Evolutionary conservation across 1,140 invertebrate species (phyloP), one percentile per base, ranked within the genome.

Genomic region (Temnothorax longispinosus): DNA sequence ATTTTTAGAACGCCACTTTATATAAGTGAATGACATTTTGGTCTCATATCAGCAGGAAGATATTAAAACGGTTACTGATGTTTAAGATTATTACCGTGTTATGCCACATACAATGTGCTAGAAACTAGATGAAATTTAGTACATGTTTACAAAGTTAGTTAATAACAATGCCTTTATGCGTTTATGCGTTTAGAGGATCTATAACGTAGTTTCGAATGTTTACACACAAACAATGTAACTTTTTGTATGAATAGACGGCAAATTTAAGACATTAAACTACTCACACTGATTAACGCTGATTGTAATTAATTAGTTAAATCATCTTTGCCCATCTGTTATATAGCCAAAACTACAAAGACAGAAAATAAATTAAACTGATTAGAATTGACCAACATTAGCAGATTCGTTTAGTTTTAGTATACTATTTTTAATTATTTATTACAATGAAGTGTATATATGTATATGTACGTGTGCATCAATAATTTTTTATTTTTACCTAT

Each of bases 211-310:
- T 80, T 80, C n/a, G n/a, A 11, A 50, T 47, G 15, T 80, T 80
- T 13, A 18, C 10, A 11, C 13, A 78, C 15, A 44, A 32, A 75
- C 72, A 62, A 44, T n/a, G n/a, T n/a, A 78, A 78, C 60, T 65
- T 21, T 38, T 78, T 44, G 44, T 15, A 50, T 27, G 76, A 78
- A 64, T 78, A 8, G 54, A 41, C 15, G 13, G 38, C 38, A 27
- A 77, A 60, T 21, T 60, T 76, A 44, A 44, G 74, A 77, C n/a
- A 60, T 76, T 60, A 76, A 62, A 62, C 52, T 76, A 76, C 10
- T 8, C 56, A 76, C n/a, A 77, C 32, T 58, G 56, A 32, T 76
- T 32, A 44, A 60, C 60, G n/a, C 13, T 60, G 44, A 54, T 27
- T 11, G 27, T 52, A 50, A 74, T 74, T 27, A 27, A 27, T 56